A percentile compares a stretch with the other conserved stretches of the same genome.
Conservation (phyloP, 2,888 invertebrate genomes). For the Ernsta delagoae region DNA sequence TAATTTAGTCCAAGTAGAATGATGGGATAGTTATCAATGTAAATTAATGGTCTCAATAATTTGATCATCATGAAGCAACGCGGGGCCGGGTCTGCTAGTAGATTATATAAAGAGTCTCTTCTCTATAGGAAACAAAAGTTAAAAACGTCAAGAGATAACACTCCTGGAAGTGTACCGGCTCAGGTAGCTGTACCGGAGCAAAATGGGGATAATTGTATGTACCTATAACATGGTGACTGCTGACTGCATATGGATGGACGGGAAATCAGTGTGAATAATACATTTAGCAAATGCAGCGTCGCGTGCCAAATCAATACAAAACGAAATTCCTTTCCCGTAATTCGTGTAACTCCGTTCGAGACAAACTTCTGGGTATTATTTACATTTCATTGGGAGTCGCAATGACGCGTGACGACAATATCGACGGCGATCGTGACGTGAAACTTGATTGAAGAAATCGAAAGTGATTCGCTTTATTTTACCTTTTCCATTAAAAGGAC, state of each 20-base stretch:
- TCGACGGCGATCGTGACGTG: constrained; percentile 52
- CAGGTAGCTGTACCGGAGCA: too few species aligned
- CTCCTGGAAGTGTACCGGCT: too few species aligned
- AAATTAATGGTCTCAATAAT: too few species aligned
- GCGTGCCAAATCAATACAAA: background rate
- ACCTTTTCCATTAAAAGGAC: constrained; percentile 9
- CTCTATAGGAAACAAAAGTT: too few species aligned
- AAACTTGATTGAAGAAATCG: constrained; percentile 54
- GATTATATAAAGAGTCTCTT: too few species aligned
- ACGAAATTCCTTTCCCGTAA: background rate
- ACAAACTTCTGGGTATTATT: constrained; percentile 40
- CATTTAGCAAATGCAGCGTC: background rate
- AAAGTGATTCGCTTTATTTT: constrained; percentile 48
- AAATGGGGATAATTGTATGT: background rate
- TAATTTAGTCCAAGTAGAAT: too few species aligned
- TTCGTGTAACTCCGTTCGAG: background rate
- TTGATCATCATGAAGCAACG: too few species aligned
- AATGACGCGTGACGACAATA: constrained; percentile 56
- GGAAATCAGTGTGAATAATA: constrained; percentile 4
- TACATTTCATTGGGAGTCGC: constrained; percentile 51
- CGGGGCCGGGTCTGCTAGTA: too few species aligned
- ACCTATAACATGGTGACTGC: background rate
- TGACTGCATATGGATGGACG: background rate
- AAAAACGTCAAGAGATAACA: too few species aligned
- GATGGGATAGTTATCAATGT: too few species aligned